Conservation (phyloP, 2,888 invertebrate genomes). For the Cheiracanthium punctorium region DNA sequence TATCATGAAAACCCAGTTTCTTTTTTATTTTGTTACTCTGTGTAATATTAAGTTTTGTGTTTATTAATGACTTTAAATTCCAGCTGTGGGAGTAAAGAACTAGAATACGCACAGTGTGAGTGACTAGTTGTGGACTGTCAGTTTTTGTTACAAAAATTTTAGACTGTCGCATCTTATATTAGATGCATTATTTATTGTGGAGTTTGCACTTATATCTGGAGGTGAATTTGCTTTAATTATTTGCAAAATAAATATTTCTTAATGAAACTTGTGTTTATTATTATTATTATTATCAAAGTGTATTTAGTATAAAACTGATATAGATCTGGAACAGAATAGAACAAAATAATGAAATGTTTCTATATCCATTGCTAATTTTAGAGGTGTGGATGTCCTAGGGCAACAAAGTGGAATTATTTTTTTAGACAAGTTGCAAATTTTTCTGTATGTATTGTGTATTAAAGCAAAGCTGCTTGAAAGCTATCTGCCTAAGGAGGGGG, state of each 20-base stretch:
- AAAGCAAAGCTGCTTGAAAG: too few species aligned
- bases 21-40: not conserved
- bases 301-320: too few species aligned
- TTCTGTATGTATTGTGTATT: too few species aligned
- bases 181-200: not conserved
- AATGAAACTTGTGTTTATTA: conserved; percentile 20
- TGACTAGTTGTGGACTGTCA: not conserved
- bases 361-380: too few species aligned
- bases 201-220: conserved; percentile 7
- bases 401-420: too few species aligned
- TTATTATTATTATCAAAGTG: not conserved
- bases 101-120: conserved; percentile 9
- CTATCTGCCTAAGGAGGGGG: too few species aligned
- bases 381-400: too few species aligned
- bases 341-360: too few species aligned
- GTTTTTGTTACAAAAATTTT: conserved; percentile 11
- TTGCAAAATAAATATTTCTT: conserved; percentile 58
- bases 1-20: too few species aligned
- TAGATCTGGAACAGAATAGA: too few species aligned
- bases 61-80: not conserved
- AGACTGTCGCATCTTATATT: not conserved
- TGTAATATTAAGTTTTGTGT: not conserved
- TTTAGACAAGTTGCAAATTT: too few species aligned
- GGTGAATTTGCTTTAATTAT: conserved; percentile 17
- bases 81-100: not conserved